Evolutionary conservation across 2,113 vertebrate genomes (phyloP).

Genomic region (Cryptoleucopteryx plumbea): DNA sequence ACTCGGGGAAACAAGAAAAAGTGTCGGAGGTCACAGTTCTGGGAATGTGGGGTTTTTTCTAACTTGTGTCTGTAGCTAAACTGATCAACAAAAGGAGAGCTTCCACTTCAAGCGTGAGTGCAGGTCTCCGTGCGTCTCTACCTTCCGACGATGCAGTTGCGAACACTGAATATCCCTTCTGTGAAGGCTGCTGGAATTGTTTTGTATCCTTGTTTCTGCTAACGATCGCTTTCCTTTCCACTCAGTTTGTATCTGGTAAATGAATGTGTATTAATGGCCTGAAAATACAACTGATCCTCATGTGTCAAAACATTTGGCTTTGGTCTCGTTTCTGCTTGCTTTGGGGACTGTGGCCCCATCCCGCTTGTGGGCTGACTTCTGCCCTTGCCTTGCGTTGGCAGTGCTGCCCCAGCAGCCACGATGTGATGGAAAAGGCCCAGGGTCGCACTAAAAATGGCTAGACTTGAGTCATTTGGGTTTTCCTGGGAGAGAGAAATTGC

Average conservation of each 20-base stretch:
- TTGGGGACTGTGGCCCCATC: neutral
- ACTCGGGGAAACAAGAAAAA: neutral
- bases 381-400: neutral
- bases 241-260: neutral
- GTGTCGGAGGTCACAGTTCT: neutral
- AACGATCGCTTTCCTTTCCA: neutral
- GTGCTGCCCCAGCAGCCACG: neutral
- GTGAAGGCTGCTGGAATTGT: slow-evolving; percentile 58
- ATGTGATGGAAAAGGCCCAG: neutral
- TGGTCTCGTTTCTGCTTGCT: neutral
- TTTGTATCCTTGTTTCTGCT: slow-evolving; percentile 20
- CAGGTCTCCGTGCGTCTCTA: neutral
- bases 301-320: neutral
- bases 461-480: neutral
- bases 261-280: slow-evolving; percentile 45
- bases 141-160: neutral
- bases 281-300: slow-evolving; percentile 40
- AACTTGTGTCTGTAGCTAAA: neutral
- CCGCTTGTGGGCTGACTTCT: neutral
- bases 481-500: neutral
- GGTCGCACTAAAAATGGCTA: neutral
- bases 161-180: slow-evolving; percentile 54
- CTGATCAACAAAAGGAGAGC: neutral
- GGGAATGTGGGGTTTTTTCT: neutral
- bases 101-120: neutral